Base-by-base conservation (phyloP, 2,113 vertebrate species). In the Eleginops maclovinus region DNA sequence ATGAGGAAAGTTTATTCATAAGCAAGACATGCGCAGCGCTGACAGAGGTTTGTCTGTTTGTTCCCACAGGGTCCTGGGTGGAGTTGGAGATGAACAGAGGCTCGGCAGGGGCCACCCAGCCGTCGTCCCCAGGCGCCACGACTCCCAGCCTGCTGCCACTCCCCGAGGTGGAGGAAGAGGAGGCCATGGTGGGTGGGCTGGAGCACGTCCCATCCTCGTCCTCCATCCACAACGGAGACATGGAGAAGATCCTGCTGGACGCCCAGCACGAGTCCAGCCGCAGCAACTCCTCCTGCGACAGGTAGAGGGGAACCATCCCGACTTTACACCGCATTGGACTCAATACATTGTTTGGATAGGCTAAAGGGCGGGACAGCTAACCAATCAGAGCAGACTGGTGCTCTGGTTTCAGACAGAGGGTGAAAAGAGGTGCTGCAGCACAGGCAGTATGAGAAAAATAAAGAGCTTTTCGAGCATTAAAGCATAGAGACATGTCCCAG, bases 191-290 rank as follows among this genome's bases (percentile, higher is more conserved):
- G 5, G 94, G 94, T 2, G 98, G 97, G 0, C 91, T 99, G 91
- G 98, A 99, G 55, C 98, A 99, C 0, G 98, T 99, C 13, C 98
- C 98, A 0, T 99, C 98, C 1, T 99, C 98, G 0, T 99, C 98
- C 74, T 99, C 98, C 5, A 99, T 99, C 92, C 98, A 99, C 92
- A 98, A 99, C 0, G 98, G 97, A 26, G 98, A 99, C 93, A 99
- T 99, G 98, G 98, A 99, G 79, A 99, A 97, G 92, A 99, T 99
- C 77, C 96, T 99, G 21, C 83, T 99, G 92, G 98, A 99, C 0
- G 98, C 98, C 5, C 98, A 99, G 88, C 97, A 99, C 4, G 98
- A 99, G 85, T 99, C 98, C 0, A 98, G 98, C 81, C 97, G 97
- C 93, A 99, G 97, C 92, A 99, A 98, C 83, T 99, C 98, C 11